Percentiles rank a stretch among this genome's conserved stretches.
phyloP scores from a whole-genome alignment of 2,888 invertebrate genomes.

The Apodemia mormo region DNA sequence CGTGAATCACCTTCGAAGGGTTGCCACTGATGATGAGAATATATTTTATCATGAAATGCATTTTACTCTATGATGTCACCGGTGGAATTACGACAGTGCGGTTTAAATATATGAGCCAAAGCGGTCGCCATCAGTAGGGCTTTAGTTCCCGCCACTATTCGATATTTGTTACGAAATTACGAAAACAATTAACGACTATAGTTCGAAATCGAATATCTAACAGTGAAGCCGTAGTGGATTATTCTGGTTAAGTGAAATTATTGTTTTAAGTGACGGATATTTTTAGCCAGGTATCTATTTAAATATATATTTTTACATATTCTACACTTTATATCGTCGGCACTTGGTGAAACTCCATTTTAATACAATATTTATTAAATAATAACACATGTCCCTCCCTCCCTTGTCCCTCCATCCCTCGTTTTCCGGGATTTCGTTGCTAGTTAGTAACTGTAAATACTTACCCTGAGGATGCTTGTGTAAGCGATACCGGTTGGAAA shows the following conservation, averaged over 20 bases:
- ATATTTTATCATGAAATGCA: constrained; percentile 29
- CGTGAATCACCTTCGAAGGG: constrained; percentile 20
- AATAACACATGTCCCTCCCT: too few relatives aligned
- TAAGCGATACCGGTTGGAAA: too few relatives aligned
- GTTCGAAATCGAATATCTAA: constrained; percentile 5
- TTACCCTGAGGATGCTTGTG: too few relatives aligned
- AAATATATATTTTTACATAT: too few relatives aligned
- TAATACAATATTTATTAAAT: too few relatives aligned
- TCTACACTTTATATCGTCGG: too few relatives aligned
- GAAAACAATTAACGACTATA: constrained; percentile 31
- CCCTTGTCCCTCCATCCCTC: too few relatives aligned
- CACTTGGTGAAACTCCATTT: too few relatives aligned
- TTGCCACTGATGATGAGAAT: background rate
- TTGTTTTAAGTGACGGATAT: background rate
- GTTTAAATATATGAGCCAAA: constrained; percentile 59
- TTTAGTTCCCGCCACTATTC: constrained; percentile 50
- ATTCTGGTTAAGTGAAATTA: background rate
- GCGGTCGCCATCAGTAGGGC: constrained; percentile 61
- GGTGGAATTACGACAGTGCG: constrained; percentile 56
- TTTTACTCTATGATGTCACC: constrained; percentile 68
- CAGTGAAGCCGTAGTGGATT: constrained; percentile 1
- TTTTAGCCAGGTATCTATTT: background rate
- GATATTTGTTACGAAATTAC: constrained; percentile 29
- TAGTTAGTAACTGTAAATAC: too few relatives aligned
- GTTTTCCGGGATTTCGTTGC: too few relatives aligned